Percentiles rank a stretch among this genome's conserved stretches.
Evolutionary conservation across 1,140 invertebrate species (phyloP).

Genomic region (Fopius arisanus): DNA sequence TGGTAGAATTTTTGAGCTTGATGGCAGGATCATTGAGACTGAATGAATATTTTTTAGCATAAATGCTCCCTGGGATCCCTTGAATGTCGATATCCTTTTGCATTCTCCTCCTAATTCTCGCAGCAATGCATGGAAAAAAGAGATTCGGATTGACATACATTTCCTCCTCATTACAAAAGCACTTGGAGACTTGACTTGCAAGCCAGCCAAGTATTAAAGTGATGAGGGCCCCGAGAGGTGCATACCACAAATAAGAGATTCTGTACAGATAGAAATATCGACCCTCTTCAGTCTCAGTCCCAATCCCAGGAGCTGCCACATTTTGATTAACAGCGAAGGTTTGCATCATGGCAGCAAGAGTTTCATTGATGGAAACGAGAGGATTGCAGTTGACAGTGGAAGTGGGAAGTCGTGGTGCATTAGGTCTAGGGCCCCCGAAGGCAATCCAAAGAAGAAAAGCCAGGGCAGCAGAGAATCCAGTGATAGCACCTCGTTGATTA

Average conservation of each 20-base stretch:
- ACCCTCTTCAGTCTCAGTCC: conserved; percentile 16
- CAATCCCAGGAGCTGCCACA: background rate
- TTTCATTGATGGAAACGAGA: background rate
- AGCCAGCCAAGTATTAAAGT: conserved; percentile 75
- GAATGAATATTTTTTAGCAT: background rate
- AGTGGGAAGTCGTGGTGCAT: conserved; percentile 39
- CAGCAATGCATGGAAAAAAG: conserved; percentile 71
- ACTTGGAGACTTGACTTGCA: conserved; percentile 59
- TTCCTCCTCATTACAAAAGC: conserved; percentile 35
- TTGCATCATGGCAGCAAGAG: background rate
- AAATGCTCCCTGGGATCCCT: background rate
- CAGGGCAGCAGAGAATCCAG: conserved; percentile 73
- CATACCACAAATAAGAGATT: conserved; percentile 90
- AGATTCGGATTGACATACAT: conserved; percentile 67
- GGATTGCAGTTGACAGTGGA: conserved; percentile 37
- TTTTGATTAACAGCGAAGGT: background rate
- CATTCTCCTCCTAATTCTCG: conserved; percentile 49
- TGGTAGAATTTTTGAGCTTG: background rate
- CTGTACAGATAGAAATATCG: conserved; percentile 67
- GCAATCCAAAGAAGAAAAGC: conserved; percentile 83
- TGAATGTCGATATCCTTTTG: background rate
- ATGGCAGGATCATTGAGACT: background rate
- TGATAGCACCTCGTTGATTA: conserved; percentile 75
- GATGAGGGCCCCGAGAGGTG: conserved; percentile 73
- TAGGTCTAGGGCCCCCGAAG: conserved; percentile 82